phyloP scores from a whole-genome alignment of 2,797 vertebrate species.

The Bradypodion pumilum region DNA sequence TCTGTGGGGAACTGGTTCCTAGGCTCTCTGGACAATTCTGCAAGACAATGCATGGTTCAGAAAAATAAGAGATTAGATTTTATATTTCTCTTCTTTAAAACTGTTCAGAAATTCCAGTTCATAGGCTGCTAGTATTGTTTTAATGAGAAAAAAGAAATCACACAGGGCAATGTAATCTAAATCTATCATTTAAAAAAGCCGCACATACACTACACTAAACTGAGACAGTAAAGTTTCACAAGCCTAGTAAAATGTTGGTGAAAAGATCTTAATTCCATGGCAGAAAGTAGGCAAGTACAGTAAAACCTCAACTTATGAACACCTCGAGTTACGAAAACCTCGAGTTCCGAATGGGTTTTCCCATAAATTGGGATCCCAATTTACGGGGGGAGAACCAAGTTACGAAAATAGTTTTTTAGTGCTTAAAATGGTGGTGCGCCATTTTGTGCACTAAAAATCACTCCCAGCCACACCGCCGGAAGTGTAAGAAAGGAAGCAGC shows the following conservation, averaged over 20 bases:
- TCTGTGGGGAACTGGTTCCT: slow-evolving; percentile 62
- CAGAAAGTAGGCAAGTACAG: background rate
- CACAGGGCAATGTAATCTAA: background rate
- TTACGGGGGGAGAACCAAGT: too few species aligned
- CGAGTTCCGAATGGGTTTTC: too few species aligned
- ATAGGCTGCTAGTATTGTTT: background rate
- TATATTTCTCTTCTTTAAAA: background rate
- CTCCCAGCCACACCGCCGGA: too few species aligned
- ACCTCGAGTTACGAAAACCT: too few species aligned
- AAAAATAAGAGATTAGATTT: background rate
- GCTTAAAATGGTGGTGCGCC: too few species aligned
- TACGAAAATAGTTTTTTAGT: too few species aligned
- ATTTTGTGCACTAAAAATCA: too few species aligned
- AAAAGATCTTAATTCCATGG: background rate
- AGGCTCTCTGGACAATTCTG: slow-evolving; percentile 84
- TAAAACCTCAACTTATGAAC: too few species aligned
- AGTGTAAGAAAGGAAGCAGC: too few species aligned
- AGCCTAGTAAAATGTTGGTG: background rate
- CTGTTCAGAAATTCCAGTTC: background rate
- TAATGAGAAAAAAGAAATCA: fast-evolving
- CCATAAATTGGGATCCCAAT: too few species aligned
- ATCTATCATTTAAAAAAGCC: background rate
- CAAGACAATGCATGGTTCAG: background rate
- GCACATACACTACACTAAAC: background rate
- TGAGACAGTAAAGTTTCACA: background rate